A percentile compares a stretch with the other conserved stretches of the same genome.
Conservation (phyloP, 2,888 invertebrate genomes). For the Agrotis segetum region DNA sequence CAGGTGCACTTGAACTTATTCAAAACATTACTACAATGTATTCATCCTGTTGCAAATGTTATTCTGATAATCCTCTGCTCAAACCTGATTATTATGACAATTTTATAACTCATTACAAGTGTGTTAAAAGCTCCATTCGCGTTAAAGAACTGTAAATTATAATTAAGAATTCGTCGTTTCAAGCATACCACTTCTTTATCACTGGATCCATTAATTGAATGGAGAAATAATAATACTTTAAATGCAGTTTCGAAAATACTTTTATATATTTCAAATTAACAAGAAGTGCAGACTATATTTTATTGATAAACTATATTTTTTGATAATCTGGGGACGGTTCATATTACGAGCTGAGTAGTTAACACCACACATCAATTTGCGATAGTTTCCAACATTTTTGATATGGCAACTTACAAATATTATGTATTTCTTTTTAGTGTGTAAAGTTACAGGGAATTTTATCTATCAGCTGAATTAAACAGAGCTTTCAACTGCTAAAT, state of each 20-base stretch:
- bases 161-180: conserved; percentile 40
- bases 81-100: conserved; percentile 59
- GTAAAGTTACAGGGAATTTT: conserved; percentile 54
- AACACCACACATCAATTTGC: conserved; percentile 16
- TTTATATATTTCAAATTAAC: conserved; percentile 9
- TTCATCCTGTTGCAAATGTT: conserved; percentile 56
- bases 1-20: conserved; percentile 54
- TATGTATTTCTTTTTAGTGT: conserved; percentile 36
- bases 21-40: conserved; percentile 50
- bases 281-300: conserved; percentile 17
- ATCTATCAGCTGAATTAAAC: conserved; percentile 39
- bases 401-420: conserved; percentile 22
- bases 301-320: conserved; percentile 23
- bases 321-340: conserved; percentile 46
- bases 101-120: conserved; percentile 49
- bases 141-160: conserved; percentile 51
- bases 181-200: conserved; percentile 37
- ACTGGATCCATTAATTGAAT: conserved; percentile 30
- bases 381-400: conserved; percentile 60
- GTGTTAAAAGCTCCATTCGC: conserved; percentile 50
- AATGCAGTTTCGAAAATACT: not conserved
- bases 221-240: not conserved
- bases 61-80: conserved; percentile 49
- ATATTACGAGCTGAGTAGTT: conserved; percentile 20
- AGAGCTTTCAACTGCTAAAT: conserved; percentile 49